Percentiles rank a stretch among this genome's conserved stretches.
Conservation (phyloP, 2,888 invertebrate species). For the Acholoe squamosa region DNA sequence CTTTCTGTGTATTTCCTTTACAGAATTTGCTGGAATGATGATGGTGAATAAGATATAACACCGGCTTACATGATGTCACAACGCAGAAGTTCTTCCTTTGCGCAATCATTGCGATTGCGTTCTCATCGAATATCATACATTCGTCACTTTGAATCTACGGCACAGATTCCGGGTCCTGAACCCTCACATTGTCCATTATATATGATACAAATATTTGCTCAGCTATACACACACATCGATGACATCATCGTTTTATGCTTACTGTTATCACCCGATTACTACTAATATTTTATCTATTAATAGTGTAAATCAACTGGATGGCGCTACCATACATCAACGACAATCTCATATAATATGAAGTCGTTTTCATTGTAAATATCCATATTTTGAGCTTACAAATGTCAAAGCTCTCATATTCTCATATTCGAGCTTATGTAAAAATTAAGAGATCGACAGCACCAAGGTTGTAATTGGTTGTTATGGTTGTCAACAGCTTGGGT, state of each 20-base stretch:
- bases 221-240: neutral
- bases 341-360: neutral
- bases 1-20: conserved; percentile 40
- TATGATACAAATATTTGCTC: conserved; percentile 23
- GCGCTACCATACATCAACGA: neutral
- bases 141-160: conserved; percentile 2
- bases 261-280: neutral
- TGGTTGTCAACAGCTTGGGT: conserved; percentile 47
- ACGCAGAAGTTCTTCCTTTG: neutral
- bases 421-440: no score
- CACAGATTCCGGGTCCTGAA: conserved; percentile 40
- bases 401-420: no score
- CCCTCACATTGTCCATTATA: conserved; percentile 38
- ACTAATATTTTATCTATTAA: conserved; percentile 17
- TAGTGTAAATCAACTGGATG: conserved; percentile 2
- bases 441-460: neutral
- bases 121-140: neutral
- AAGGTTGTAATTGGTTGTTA: neutral
- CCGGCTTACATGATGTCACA: neutral
- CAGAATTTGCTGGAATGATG: conserved; percentile 75
- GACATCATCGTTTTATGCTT: conserved; percentile 17
- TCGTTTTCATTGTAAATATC: conserved; percentile 4
- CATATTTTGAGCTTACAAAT: conserved; percentile 16
- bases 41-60: conserved; percentile 68
- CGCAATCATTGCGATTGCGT: neutral